Evolutionary conservation across 2,888 invertebrate species (phyloP).

Genomic region (Cryptosula pallasiana): DNA sequence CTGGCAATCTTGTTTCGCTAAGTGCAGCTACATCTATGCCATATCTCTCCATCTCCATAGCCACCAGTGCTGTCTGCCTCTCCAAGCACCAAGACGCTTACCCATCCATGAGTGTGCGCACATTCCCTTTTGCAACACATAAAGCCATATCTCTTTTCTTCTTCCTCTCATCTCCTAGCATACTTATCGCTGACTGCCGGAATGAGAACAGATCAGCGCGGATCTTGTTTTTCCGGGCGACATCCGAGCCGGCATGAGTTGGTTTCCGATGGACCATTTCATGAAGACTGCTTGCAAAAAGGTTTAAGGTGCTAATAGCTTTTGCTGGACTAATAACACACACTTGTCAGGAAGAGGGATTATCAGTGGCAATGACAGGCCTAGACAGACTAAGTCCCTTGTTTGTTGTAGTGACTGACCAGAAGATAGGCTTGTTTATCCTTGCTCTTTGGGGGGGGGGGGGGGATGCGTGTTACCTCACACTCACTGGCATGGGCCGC

Average conservation of each 20-base stretch:
- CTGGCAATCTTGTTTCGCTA: slow-evolving; percentile 6
- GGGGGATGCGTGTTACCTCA: no score
- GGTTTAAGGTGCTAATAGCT: background rate
- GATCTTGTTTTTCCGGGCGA: background rate
- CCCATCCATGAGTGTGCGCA: background rate
- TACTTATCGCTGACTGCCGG: slow-evolving; percentile 9
- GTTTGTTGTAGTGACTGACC: background rate
- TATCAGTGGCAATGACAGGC: background rate
- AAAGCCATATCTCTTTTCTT: slow-evolving; percentile 18
- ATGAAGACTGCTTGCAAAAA: background rate
- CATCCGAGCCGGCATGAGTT: slow-evolving; percentile 11
- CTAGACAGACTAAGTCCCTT: background rate
- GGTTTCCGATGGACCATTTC: background rate
- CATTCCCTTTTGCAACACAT: background rate
- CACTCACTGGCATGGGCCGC: no score
- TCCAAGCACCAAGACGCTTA: background rate
- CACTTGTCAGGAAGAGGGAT: background rate
- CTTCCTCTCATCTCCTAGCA: slow-evolving; percentile 10
- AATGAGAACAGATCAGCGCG: slow-evolving; percentile 18
- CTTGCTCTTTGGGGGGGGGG: slow-evolving; percentile 13
- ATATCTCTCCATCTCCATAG: slow-evolving; percentile 20
- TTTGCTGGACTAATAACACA: slow-evolving; percentile 13
- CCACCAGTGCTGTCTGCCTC: slow-evolving; percentile 15
- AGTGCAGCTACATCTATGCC: slow-evolving; percentile 16
- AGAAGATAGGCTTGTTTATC: slow-evolving; percentile 8